Evolutionary conservation across 2,113 vertebrate genomes (phyloP).

Genomic region (Sebastes fasciatus): DNA sequence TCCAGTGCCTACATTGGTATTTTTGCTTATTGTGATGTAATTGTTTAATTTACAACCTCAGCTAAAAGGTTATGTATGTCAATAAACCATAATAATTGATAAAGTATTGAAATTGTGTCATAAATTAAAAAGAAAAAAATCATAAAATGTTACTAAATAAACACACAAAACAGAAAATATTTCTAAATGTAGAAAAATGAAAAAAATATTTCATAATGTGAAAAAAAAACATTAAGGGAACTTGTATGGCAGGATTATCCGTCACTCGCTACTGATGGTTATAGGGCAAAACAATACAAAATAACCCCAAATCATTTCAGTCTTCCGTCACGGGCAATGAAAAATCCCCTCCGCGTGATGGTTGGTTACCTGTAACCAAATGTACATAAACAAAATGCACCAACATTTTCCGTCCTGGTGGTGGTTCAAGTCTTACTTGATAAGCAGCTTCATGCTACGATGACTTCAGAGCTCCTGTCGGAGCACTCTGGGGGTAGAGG

Average conservation of each 20-base stretch:
- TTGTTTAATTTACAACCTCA: no score
- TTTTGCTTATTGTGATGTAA: no score
- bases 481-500: background rate
- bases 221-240: background rate
- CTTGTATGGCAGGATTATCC: background rate
- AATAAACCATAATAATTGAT: no score
- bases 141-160: no score
- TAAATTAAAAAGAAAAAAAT: no score
- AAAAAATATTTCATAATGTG: no score
- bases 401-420: background rate
- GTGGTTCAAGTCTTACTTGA: background rate
- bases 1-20: no score
- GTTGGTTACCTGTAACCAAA: background rate
- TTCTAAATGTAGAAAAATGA: no score
- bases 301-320: background rate
- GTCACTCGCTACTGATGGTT: background rate
- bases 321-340: background rate
- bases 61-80: no score
- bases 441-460: conserved; percentile 7
- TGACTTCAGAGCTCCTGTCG: background rate
- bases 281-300: background rate
- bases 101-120: no score
- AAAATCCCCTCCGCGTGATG: background rate
- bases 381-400: background rate
- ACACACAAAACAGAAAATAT: no score